Percentiles rank a stretch among this genome's conserved stretches.
phyloP scores from a whole-genome alignment of 2,797 vertebrate species.

The Odontamblyopus rebecca region DNA sequence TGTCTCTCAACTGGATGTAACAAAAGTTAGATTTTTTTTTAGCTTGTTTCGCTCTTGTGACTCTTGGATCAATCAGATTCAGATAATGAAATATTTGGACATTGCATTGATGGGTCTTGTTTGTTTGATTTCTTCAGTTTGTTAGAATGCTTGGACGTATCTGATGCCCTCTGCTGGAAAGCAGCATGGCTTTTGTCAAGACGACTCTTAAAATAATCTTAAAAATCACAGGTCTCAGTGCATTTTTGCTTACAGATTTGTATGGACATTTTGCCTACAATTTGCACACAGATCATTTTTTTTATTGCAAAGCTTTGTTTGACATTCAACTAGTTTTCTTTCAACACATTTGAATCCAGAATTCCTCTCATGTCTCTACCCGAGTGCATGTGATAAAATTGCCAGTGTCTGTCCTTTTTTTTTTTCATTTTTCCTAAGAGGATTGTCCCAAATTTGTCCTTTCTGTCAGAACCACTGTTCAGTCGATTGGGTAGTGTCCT shows the following conservation, averaged over 20 bases:
- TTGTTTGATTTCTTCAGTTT: background rate
- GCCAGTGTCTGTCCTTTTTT: background rate
- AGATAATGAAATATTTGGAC: background rate
- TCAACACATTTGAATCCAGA: background rate
- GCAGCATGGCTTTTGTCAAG: too few relatives aligned
- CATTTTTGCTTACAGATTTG: background rate
- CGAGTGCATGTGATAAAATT: background rate
- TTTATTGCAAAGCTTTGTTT: background rate
- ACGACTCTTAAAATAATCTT: too few relatives aligned
- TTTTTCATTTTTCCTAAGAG: background rate
- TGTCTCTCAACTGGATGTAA: too few relatives aligned
- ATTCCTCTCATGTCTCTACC: background rate
- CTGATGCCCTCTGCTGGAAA: background rate
- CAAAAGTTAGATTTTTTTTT: too few relatives aligned
- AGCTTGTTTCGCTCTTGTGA: too few relatives aligned
- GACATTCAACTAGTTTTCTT: background rate
- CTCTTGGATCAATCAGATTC: too few relatives aligned
- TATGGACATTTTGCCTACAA: background rate
- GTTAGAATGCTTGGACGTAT: background rate
- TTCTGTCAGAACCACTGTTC: slow-evolving; percentile 13
- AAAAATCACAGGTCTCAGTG: background rate
- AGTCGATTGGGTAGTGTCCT: slow-evolving; percentile 29
- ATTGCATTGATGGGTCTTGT: background rate
- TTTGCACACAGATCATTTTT: background rate
- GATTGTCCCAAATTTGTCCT: slow-evolving; percentile 25